A percentile compares a stretch with the other conserved stretches of the same genome.
These are phyloP conservation scores for Coptodon rendalli DNA, from an alignment of 2,113 vertebrate genomes.

Conservation along the genomic window DNA sequence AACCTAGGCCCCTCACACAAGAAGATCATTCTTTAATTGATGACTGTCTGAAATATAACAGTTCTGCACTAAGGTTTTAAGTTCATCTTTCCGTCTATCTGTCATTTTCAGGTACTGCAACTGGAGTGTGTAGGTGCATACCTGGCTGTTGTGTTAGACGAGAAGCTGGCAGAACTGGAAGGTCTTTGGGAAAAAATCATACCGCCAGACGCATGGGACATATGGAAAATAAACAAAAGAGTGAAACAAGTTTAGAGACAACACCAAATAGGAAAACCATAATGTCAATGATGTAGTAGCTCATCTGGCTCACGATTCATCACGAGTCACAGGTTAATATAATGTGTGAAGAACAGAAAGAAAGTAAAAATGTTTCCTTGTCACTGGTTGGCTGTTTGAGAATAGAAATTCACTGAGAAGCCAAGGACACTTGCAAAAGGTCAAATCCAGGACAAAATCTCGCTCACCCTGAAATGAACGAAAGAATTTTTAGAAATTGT, in stretches of 20 bases:
- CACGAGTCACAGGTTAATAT: neutral
- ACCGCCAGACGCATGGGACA: neutral
- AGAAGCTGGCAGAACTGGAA: slow-evolving; percentile 72
- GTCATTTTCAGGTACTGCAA: neutral
- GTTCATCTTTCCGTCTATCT: neutral
- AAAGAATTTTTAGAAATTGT: neutral
- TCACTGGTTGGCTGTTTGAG: neutral
- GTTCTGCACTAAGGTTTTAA: neutral
- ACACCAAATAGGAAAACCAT: neutral
- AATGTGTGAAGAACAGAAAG: neutral
- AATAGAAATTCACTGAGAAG: neutral
- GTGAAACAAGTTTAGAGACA: neutral
- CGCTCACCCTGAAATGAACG: neutral
- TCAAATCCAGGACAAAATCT: neutral
- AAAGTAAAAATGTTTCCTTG: neutral
- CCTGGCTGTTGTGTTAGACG: slow-evolving; percentile 63
- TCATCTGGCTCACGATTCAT: neutral
- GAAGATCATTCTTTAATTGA: neutral
- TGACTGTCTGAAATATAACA: neutral
- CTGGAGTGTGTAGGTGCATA: slow-evolving; percentile 9
- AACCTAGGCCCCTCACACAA: neutral
- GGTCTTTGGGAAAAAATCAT: slow-evolving; percentile 54
- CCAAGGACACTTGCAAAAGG: neutral
- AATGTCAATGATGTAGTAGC: neutral
- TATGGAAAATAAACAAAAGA: neutral